Evolutionary conservation across 2,113 vertebrate species (phyloP), one percentile per base, ranked within the genome.

Genomic region (Festucalex cinctus): DNA sequence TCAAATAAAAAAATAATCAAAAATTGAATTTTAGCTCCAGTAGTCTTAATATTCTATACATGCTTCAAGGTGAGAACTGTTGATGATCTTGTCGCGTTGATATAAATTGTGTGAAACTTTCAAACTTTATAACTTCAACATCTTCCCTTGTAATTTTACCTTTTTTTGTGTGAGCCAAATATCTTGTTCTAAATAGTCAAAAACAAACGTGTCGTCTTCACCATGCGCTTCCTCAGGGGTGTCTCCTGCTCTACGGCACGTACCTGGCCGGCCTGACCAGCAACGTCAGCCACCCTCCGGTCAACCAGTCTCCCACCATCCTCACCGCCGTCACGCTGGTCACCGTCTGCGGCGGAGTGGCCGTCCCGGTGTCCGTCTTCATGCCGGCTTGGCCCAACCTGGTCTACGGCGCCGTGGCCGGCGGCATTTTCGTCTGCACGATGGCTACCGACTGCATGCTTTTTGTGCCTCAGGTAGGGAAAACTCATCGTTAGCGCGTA

Each of bases 231-330:
- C 1, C 63, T 28, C 81, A 99, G 97, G 94, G 92, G 1, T 88
- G 93, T 76, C 89, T 98, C n/a, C 88, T 99, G 72, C 90, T 98
- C 0, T 96, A 93, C 0, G 95, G 96, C 44, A 94, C 93, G 2
- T 98, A 98, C 80, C 87, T 99, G 87, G 96, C 96, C 0, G 97
- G 97, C 65, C 90, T 98, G 84, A 98, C 96, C 0, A 93, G 93
- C 77, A 94, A 93, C 0, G 91, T 99, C 79, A 99, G 96, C 86
- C 94, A 93, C 68, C 94, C 96, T 1, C 97, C 97, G 0, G 95
- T 99, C 79, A 99, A 98, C 89, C 97, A 99, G 86, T 97, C 97
- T 60, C 83, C 94, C 80, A 95, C 94, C 60, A 95, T 98, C 88
- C 93, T 95, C 14, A 91, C 94, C 0, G 93, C 94, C 1, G 93